These are phyloP conservation scores for Apostichopus leukothele DNA, from an alignment of 53 echinoderm and acorn worm species.

Conservation along the genomic window DNA sequence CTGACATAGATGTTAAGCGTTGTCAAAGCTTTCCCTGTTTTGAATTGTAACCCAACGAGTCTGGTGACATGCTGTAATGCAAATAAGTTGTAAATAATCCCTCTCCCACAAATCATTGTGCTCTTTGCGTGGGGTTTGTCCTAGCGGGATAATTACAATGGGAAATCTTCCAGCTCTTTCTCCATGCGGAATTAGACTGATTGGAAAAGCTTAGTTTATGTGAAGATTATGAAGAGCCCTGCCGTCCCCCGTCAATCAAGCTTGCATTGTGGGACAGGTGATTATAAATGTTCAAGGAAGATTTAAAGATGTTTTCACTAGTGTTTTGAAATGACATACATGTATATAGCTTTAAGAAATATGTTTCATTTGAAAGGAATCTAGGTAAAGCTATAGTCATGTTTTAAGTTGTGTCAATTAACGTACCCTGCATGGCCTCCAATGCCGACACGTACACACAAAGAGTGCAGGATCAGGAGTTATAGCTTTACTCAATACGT, in stretches of 20 bases:
- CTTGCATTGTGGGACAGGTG: not conserved
- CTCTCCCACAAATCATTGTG: slow-evolving; percentile 6
- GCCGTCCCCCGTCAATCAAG: not conserved
- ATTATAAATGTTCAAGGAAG: not conserved
- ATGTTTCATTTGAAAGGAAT: no score
- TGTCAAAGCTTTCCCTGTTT: not conserved
- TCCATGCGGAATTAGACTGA: not conserved
- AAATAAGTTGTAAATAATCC: slow-evolving; percentile 3
- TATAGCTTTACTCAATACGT: no score
- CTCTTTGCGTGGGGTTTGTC: not conserved
- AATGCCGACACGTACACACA: no score
- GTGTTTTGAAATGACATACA: no score
- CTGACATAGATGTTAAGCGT: not conserved
- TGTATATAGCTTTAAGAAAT: no score
- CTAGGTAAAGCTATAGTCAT: no score
- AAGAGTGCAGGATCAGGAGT: no score
- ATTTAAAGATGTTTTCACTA: not conserved
- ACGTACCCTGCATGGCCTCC: no score
- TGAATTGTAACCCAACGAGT: not conserved
- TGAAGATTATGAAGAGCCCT: not conserved
- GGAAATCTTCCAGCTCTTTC: not conserved
- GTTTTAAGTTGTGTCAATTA: no score
- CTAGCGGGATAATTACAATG: not conserved
- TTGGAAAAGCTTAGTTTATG: not conserved
- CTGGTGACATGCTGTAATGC: not conserved